Evolutionary conservation across 2,113 vertebrate genomes (phyloP).

Genomic region (Nanorana parkeri): DNA sequence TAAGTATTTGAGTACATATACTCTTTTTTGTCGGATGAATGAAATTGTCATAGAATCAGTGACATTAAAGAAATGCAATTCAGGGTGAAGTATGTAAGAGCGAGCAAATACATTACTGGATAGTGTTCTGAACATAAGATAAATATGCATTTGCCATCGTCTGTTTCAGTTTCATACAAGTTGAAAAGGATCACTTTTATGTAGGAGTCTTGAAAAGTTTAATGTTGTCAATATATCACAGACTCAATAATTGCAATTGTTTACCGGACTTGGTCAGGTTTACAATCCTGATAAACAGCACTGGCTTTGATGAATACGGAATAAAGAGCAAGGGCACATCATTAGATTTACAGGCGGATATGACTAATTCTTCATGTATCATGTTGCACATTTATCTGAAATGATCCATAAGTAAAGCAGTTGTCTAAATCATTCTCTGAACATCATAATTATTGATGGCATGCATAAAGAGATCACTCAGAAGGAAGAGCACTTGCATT

Average conservation of each 20-base stretch:
- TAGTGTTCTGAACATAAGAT: constrained; percentile 2
- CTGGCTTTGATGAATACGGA: constrained; percentile 22
- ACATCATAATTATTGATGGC: constrained; percentile 15
- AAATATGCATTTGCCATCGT: constrained; percentile 15
- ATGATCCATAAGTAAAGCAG: constrained; percentile 15
- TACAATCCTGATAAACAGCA: constrained; percentile 9
- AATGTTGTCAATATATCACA: constrained; percentile 25
- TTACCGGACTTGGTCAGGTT: constrained; percentile 4
- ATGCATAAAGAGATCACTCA: constrained; percentile 46
- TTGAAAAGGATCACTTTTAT: constrained; percentile 4
- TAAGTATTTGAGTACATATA: constrained; percentile 28
- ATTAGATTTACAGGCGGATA: constrained; percentile 31
- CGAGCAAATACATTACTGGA: constrained; percentile 8
- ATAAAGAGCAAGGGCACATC: constrained; percentile 17
- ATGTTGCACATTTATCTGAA: constrained; percentile 21
- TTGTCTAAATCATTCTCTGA: constrained; percentile 26
- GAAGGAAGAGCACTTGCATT: not conserved
- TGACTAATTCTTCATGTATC: constrained; percentile 24
- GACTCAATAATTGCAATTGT: not conserved
- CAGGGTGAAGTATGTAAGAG: not conserved
- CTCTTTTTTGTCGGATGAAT: constrained; percentile 27
- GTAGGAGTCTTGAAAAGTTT: constrained; percentile 26
- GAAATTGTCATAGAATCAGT: constrained; percentile 47
- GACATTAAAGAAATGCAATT: constrained; percentile 27
- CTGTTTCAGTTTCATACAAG: not conserved